Conservation (phyloP, 2,888 invertebrate species). For the Trissonchulus sp. region DNA sequence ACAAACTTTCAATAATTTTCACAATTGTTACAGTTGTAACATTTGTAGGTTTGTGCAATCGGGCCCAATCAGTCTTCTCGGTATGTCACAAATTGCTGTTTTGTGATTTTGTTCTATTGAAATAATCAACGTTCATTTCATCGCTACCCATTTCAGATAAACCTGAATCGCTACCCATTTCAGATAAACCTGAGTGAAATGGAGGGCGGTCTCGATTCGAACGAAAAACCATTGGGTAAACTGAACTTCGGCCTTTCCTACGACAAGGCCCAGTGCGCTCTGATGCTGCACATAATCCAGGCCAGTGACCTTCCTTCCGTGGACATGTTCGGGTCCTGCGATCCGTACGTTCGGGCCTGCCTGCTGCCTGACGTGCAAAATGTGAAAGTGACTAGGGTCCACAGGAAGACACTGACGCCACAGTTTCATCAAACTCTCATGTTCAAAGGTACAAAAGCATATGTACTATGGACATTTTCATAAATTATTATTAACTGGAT, state of each 20-base stretch:
- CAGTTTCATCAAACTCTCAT: conserved; percentile 19
- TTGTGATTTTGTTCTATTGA: no score
- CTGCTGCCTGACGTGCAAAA: conserved; percentile 15
- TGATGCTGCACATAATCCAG: conserved; percentile 9
- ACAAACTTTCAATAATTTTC: no score
- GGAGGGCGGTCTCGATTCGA: background rate
- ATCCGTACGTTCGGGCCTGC: conserved; percentile 23
- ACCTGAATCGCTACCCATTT: no score
- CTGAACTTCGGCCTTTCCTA: conserved; percentile 23
- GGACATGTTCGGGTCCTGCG: conserved; percentile 5
- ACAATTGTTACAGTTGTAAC: no score
- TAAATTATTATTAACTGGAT: no score
- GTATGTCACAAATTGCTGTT: no score
- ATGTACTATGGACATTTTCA: no score
- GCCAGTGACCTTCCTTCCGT: conserved; percentile 11
- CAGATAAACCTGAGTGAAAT: background rate
- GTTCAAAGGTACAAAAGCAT: no score
- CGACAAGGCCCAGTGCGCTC: background rate
- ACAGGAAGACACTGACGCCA: background rate
- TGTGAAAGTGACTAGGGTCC: conserved; percentile 17
- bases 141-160: no score
- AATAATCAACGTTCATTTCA: no score
- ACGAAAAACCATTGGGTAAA: conserved; percentile 1
- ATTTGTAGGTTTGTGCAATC: no score
- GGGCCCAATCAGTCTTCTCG: no score